These are phyloP conservation scores for Alectoris magna DNA, from an alignment of 2,797 vertebrate genomes.

Conservation along the genomic window DNA sequence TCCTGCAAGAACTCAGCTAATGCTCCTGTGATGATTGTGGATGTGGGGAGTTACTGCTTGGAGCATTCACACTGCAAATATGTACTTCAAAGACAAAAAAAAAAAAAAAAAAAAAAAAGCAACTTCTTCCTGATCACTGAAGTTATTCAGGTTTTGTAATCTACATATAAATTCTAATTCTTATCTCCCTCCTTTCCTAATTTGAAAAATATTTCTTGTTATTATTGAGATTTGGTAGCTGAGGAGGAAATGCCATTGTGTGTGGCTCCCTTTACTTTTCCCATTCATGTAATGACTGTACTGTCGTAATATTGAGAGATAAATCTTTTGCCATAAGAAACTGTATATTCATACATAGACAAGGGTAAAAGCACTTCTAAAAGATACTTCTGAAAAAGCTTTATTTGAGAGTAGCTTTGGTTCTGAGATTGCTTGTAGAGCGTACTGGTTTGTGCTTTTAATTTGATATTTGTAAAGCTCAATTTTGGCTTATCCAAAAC, in stretches of 20 bases:
- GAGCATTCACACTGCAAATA: slow-evolving; percentile 55
- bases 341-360: not conserved
- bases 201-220: not conserved
- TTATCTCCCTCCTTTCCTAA: not conserved
- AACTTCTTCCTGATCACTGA: slow-evolving; percentile 47
- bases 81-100: slow-evolving; percentile 38
- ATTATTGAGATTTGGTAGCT: not conserved
- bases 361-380: not conserved
- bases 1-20: slow-evolving; percentile 69
- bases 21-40: slow-evolving; percentile 64
- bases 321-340: not conserved
- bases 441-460: not conserved
- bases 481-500: not conserved
- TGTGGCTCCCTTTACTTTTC: not conserved
- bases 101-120: slow-evolving; percentile 27
- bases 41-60: slow-evolving; percentile 62
- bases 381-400: not conserved
- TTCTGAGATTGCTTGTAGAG: not conserved
- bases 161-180: slow-evolving; percentile 27
- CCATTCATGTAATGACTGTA: not conserved
- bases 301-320: not conserved
- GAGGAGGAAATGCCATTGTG: not conserved
- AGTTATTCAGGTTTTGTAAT: slow-evolving; percentile 59
- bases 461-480: not conserved
- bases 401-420: not conserved